Evolutionary conservation across 2,113 vertebrate species (phyloP), one percentile per base, ranked within the genome.

Genomic region (Callaeas wilsoni): DNA sequence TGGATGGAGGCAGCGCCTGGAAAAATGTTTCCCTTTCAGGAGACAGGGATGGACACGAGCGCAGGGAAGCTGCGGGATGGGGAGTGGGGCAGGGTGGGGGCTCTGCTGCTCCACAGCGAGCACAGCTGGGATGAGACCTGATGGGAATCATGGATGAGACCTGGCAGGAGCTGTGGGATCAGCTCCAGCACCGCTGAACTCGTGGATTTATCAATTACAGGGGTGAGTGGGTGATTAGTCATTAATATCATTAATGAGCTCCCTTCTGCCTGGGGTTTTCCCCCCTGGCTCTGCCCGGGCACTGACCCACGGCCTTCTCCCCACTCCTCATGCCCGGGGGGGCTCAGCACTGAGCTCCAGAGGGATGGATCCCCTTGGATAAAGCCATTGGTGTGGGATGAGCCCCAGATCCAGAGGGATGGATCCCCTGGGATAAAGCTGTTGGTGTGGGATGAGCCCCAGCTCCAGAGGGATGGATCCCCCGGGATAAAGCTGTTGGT

Each of bases 21-120:
- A 27, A 88, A 96, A 97, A 96, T 16, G 55, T 93, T 97, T 95
- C 76, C 47, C 74, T 95, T 96, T 33, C 17, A 9, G 74, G 76
- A 50, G 52, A 76, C 32, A 74, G 41, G 81, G 44, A 32, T 1
- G 12, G 80, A 6, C 19, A 4, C 1, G 25, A 59, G 21, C 0
- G 0, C 1, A 0, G 47, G 32, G 41, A 10, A 33, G 56, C 47
- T 17, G 33, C 6, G 41, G 12, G 16, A 0, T 0, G 63, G 56
- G 50, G n/a, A 42, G 21, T 0, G 15, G 79, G 86, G 69, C 32
- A 7, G 8, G 18, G 16, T 2, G 23, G 62, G 55, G 69, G 42
- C 20, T 35, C n/a, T n/a, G 18, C 60, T 37, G 79, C 64, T n/a
- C 4, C 65, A 41, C n/a, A 23, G 37, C 4, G 1, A 57, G 29